Conservation (phyloP, 1,140 invertebrate genomes). For the Pristionchus pacificus region DNA sequence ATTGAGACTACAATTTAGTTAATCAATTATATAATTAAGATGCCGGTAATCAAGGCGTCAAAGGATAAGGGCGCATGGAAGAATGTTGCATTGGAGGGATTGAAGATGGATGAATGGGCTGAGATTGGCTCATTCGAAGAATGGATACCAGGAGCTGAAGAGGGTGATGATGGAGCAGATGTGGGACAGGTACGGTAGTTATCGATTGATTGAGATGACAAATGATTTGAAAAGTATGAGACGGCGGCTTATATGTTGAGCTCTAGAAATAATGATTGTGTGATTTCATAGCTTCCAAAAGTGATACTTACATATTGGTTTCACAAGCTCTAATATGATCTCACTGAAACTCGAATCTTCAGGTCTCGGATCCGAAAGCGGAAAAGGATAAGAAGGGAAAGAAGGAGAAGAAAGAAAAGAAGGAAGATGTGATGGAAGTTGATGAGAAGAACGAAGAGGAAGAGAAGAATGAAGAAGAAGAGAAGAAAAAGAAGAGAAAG, state of each 20-base stretch:
- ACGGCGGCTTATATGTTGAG: too few species aligned
- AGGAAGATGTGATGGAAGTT: constrained; percentile 7
- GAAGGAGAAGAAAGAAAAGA: neutral
- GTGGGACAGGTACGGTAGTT: neutral
- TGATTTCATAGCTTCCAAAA: too few species aligned
- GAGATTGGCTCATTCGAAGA: neutral
- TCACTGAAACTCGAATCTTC: too few species aligned
- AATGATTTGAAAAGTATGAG: too few species aligned
- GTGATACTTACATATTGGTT: too few species aligned
- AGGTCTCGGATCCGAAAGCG: neutral
- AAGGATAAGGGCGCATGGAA: constrained; percentile 2
- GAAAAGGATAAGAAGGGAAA: constrained; percentile 7
- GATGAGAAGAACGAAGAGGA: constrained; percentile 7
- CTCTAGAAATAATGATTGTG: too few species aligned
- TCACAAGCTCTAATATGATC: too few species aligned
- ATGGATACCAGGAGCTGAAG: neutral
- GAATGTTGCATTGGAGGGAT: neutral
- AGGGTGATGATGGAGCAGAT: neutral
- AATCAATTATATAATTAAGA: neutral
- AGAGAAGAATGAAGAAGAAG: neutral
- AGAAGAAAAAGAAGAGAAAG: neutral
- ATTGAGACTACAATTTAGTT: too few species aligned
- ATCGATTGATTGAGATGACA: neutral
- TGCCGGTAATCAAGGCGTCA: constrained; percentile 11
- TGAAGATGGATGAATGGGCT: neutral